These are phyloP conservation scores for Cyphomyrus plagiostoma DNA, from an alignment of 2,113 vertebrate genomes.

Conservation along the genomic window DNA sequence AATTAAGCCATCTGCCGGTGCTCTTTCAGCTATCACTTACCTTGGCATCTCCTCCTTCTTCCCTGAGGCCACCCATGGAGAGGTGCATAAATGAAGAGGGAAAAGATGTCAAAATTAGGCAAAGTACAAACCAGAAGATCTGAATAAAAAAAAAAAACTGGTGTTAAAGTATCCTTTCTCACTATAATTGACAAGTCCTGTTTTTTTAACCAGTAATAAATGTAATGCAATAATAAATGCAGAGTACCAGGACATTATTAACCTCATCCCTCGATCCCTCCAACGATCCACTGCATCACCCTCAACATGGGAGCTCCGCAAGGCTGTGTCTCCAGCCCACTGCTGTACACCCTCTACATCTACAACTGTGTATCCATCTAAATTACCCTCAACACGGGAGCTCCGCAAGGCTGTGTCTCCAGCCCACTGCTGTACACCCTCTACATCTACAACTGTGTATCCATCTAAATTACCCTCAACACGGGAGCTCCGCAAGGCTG, in stretches of 20 bases:
- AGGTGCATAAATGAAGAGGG: not conserved
- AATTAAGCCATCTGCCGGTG: not conserved
- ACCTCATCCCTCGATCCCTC: too few relatives aligned
- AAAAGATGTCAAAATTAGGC: not conserved
- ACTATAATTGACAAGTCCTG: not conserved
- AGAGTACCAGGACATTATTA: not conserved
- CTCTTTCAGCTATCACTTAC: slow-evolving; percentile 45
- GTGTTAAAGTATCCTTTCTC: not conserved
- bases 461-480: too few relatives aligned
- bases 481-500: too few relatives aligned
- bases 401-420: too few relatives aligned
- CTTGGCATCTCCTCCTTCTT: slow-evolving; percentile 59
- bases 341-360: too few relatives aligned
- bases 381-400: too few relatives aligned
- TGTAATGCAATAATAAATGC: not conserved
- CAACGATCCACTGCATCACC: too few relatives aligned
- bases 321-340: too few relatives aligned
- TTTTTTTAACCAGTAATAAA: not conserved
- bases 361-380: too few relatives aligned
- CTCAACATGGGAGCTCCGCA: too few relatives aligned
- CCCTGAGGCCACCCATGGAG: slow-evolving; percentile 44
- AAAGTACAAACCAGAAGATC: not conserved
- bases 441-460: too few relatives aligned
- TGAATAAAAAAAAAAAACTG: not conserved
- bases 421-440: too few relatives aligned